A percentile compares a stretch with the other conserved stretches of the same genome.
These are phyloP conservation scores for Alentia gelatinosa DNA, from an alignment of 2,888 invertebrate genomes.

Conservation along the genomic window DNA sequence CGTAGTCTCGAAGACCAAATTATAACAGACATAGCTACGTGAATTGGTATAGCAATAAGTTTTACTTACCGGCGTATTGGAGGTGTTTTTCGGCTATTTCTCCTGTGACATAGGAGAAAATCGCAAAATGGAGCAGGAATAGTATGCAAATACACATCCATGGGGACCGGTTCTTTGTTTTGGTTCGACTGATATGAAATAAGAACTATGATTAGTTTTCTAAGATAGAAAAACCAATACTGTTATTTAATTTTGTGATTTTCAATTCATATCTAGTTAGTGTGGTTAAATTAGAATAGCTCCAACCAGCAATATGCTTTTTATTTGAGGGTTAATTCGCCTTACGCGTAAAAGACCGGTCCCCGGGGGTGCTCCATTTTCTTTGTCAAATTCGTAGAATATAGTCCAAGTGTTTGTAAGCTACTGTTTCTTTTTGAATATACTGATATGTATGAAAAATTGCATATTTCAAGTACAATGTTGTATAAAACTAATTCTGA, in stretches of 20 bases:
- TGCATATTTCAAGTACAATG: too few species aligned
- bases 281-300: not conserved
- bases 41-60: not conserved
- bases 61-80: not conserved
- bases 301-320: not conserved
- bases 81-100: slow-evolving; percentile 2
- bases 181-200: not conserved
- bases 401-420: not conserved
- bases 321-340: not conserved
- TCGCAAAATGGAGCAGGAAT: slow-evolving; percentile 42
- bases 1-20: not conserved
- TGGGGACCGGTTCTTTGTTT: not conserved
- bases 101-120: not conserved
- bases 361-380: not conserved
- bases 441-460: too few species aligned
- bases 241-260: not conserved
- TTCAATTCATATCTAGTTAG: not conserved
- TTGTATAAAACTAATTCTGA: not conserved
- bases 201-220: not conserved
- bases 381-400: not conserved
- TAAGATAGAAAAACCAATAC: not conserved
- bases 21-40: not conserved
- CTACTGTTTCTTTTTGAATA: too few species aligned
- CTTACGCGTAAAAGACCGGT: not conserved
- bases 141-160: slow-evolving; percentile 25